Evolutionary conservation across 64 coral and sea anemone species (phyloP).

Genomic region (Pachyseris speciosa): DNA sequence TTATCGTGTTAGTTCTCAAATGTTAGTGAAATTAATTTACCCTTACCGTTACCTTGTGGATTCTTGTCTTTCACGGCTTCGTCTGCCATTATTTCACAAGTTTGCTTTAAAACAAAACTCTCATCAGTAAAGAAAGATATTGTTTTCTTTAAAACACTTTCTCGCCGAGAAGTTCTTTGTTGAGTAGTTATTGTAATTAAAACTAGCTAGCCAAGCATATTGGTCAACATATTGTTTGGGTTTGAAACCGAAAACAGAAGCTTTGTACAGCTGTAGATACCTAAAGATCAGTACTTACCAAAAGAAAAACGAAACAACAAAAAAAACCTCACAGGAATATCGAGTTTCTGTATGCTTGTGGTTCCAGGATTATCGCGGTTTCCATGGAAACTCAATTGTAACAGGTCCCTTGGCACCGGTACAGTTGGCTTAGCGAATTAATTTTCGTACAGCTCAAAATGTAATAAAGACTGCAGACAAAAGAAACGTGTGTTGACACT

Average conservation of each 20-base stretch:
- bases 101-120: background rate
- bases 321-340: background rate
- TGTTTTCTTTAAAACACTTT: background rate
- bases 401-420: background rate
- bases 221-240: background rate
- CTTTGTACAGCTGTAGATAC: background rate
- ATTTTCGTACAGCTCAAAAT: conserved; percentile 11
- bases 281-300: background rate
- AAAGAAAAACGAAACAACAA: background rate
- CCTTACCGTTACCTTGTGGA: conserved; percentile 25
- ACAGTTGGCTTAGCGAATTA: background rate
- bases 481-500: background rate
- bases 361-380: background rate
- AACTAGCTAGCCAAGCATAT: background rate
- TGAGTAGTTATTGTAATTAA: background rate
- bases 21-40: background rate
- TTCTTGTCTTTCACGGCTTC: background rate
- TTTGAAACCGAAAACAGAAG: background rate
- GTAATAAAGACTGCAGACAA: conserved; percentile 14
- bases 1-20: background rate
- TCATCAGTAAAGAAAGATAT: background rate
- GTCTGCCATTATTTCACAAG: background rate
- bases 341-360: too few relatives aligned
- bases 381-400: background rate
- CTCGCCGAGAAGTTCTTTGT: background rate